Percentiles rank a stretch among this genome's conserved stretches.
These are phyloP conservation scores for Odobenus rosmarus DNA, from an alignment of 2,113 vertebrate genomes.

Conservation along the genomic window DNA sequence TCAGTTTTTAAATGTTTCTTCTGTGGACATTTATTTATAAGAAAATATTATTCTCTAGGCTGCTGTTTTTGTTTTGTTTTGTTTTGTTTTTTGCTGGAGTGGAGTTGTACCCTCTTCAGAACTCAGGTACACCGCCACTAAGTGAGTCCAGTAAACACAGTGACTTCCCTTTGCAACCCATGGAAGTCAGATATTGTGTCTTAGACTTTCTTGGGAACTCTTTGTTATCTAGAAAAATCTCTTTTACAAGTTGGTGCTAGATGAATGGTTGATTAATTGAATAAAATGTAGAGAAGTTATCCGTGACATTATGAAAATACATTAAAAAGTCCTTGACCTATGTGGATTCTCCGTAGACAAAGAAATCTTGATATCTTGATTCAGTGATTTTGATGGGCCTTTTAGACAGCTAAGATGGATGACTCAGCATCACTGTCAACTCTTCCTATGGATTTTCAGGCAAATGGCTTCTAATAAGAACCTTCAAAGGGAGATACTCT, in stretches of 20 bases:
- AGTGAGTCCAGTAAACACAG: not conserved
- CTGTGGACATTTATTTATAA: not conserved
- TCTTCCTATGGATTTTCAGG: not conserved
- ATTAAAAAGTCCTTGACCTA: not conserved
- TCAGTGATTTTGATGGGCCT: not conserved
- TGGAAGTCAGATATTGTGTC: not conserved
- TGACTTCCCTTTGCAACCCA: not conserved
- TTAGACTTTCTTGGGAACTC: not conserved
- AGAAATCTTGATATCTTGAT: not conserved
- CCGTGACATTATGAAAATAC: not conserved
- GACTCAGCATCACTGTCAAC: not conserved
- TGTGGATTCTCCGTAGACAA: not conserved
- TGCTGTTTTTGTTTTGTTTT: not conserved
- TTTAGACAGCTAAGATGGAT: not conserved
- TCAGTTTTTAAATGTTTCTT: not conserved
- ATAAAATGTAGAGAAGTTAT: not conserved
- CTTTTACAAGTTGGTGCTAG: not conserved
- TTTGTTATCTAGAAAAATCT: not conserved
- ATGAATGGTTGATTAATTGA: not conserved
- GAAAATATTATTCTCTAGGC: not conserved
- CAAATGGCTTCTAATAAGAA: not conserved
- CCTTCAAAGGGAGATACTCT: not conserved
- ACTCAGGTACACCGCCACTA: not conserved
- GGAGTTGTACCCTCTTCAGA: not conserved
- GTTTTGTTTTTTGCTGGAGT: not conserved